Conservation (phyloP, 2,888 invertebrate genomes). For the Plusia festucae region DNA sequence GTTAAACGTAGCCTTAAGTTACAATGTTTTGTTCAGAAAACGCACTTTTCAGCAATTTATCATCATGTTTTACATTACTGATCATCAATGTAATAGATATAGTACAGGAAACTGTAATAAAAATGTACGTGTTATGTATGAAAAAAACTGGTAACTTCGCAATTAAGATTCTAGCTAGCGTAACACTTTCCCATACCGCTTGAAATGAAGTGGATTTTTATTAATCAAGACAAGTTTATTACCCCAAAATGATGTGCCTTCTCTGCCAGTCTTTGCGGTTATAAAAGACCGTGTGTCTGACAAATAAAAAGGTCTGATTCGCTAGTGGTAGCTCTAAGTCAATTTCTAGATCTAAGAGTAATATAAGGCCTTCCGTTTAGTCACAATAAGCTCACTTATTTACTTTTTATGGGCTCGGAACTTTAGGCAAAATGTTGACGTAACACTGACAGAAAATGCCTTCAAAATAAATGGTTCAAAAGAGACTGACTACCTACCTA, state of each 20-base stretch:
- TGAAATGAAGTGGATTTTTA: too few relatives aligned
- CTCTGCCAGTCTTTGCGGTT: not conserved
- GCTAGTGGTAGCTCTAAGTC: not conserved
- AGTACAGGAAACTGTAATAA: too few relatives aligned
- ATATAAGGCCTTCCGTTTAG: constrained; percentile 4
- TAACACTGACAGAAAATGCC: not conserved
- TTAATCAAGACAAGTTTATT: too few relatives aligned
- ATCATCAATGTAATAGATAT: too few relatives aligned
- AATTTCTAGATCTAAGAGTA: not conserved
- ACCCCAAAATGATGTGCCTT: not conserved
- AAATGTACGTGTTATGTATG: too few relatives aligned
- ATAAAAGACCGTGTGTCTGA: constrained; percentile 1
- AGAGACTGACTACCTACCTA: not conserved
- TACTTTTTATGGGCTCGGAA: not conserved
- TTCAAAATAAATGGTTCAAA: not conserved
- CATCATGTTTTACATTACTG: too few relatives aligned
- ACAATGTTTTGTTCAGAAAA: not conserved
- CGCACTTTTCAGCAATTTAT: not conserved
- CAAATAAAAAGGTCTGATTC: not conserved
- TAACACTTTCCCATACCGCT: too few relatives aligned
- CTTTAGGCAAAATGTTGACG: not conserved
- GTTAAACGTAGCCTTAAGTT: constrained; percentile 18
- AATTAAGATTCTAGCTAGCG: too few relatives aligned
- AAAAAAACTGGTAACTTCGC: too few relatives aligned
- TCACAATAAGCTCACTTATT: constrained; percentile 4